Evolutionary conservation across 37 sponge, comb jelly and placozoan genomes (phyloP), one percentile per base, ranked within the genome.

Genomic region (Halichondria panicea): DNA sequence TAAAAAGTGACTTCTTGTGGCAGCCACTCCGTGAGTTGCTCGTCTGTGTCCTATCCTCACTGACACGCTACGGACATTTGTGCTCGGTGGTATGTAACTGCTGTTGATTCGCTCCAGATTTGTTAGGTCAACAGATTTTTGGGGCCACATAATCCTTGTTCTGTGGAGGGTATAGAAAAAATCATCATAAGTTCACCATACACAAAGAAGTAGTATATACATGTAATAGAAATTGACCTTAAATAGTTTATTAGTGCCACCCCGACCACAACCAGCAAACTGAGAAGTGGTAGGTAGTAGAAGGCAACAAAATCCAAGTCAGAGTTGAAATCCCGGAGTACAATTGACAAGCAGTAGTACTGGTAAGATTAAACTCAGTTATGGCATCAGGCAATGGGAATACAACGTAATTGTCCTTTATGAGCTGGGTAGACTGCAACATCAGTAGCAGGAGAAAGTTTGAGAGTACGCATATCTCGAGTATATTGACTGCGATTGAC

Each of bases 241-340:
- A 35, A 6, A 0, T 80, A 46, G 0, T 18, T 1, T 21, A 70
- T 7, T 37, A 79, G 34, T 34, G 57, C 11, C 1, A 8, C 46
- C 2, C n/a, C 22, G 19, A 45, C 58, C 22, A 73, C 57, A 1
- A 72, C 50, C 1, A 34, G 25, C 5, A 79, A 36, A 6, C 55
- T 6, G 2, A 66, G 66, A 7, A 85, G 55, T 33, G 88, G 88
- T 21, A 75, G 36, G 66, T 87, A 87, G 57, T 76, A 81, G 37
- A 81, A 76, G 81, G 74, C 42, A 70, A 36, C 21, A 87, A 72
- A 19, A 87, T 41, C 68, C 68, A 68, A 0, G 76, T 67, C 21
- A 60, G 25, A 24, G 44, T 15, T 9, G 77, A 37, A 15, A 75
- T 50, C 0, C 66, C 54, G 4, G 18, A 18, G 21, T 35, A 56